A percentile compares a stretch with the other conserved stretches of the same genome.
These are phyloP conservation scores for Forbesichthys agassizii DNA, from an alignment of 2,113 vertebrate species.

Conservation along the genomic window DNA sequence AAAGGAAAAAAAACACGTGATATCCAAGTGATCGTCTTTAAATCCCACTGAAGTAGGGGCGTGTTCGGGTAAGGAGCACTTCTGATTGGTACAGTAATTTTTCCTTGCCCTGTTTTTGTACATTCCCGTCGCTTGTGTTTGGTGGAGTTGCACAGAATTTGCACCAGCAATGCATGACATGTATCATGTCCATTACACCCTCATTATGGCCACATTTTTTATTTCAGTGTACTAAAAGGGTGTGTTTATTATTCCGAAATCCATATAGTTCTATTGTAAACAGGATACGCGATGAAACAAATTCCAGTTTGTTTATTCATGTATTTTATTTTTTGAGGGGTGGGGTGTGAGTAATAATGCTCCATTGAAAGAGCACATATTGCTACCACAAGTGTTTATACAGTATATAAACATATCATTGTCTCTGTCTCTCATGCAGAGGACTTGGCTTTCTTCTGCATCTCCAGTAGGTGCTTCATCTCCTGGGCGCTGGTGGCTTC, in stretches of 20 bases:
- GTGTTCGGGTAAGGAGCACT: conserved; percentile 23
- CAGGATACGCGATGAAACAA: not conserved
- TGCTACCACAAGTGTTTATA: conserved; percentile 47
- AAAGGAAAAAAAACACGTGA: conserved; percentile 41
- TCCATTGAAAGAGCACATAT: conserved; percentile 21
- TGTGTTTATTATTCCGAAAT: no score
- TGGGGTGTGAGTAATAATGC: not conserved
- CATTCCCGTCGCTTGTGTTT: conserved; percentile 46
- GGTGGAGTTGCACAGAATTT: conserved; percentile 24
- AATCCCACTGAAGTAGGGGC: conserved; percentile 52
- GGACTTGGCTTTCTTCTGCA: conserved; percentile 69
- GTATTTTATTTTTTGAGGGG: no score
- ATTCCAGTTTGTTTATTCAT: not conserved
- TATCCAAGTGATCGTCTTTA: conserved; percentile 37
- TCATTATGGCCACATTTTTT: no score
- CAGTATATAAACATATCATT: not conserved
- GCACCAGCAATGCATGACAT: no score
- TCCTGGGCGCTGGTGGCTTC: conserved; percentile 83
- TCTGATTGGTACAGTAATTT: conserved; percentile 63
- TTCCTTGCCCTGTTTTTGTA: conserved; percentile 49
- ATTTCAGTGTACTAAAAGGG: no score
- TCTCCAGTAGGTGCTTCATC: conserved; percentile 81
- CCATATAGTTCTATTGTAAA: no score
- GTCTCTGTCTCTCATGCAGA: conserved; percentile 9
- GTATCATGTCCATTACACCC: no score